Percentiles rank a stretch among this genome's conserved stretches.
Conservation (phyloP, 2,888 invertebrate genomes). For the Beris chalybata region DNA sequence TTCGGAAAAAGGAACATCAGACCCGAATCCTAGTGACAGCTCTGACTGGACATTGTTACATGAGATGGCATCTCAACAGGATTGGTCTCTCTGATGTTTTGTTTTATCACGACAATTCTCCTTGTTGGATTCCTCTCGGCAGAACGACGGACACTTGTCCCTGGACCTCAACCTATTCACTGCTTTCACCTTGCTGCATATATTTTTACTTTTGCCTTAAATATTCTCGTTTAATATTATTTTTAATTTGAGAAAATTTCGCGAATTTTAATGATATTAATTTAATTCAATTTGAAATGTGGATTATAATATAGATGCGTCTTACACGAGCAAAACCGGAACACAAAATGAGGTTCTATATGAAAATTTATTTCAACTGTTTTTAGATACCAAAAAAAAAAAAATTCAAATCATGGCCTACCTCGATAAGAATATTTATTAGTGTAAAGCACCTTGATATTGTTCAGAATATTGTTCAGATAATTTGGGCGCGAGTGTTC, state of each 20-base stretch:
- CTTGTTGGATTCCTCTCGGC: conserved; percentile 14
- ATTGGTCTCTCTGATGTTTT: too few species aligned
- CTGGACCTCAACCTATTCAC: not conserved
- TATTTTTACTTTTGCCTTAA: too few species aligned
- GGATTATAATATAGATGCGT: conserved; percentile 28
- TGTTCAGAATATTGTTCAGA: too few species aligned
- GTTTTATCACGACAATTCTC: conserved; percentile 13
- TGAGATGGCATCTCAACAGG: too few species aligned
- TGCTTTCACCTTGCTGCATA: conserved; percentile 31
- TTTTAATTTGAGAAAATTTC: too few species aligned
- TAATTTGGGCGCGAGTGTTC: too few species aligned
- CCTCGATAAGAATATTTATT: conserved; percentile 1
- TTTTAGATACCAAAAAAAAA: not conserved
- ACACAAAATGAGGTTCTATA: conserved; percentile 33
- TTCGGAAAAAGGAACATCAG: too few species aligned
- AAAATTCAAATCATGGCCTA: not conserved
- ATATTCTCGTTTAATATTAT: too few species aligned
- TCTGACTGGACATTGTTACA: too few species aligned
- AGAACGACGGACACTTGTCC: conserved; percentile 40
- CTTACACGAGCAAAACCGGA: conserved; percentile 33
- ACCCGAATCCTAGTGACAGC: too few species aligned
- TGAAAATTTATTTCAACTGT: conserved; percentile 27
- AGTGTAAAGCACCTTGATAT: not conserved
- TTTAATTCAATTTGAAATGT: conserved; percentile 24
- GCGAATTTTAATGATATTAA: conserved; percentile 3